A percentile compares a stretch with the other conserved stretches of the same genome.
Evolutionary conservation across 2,113 vertebrate genomes (phyloP).

Genomic region (Poeciliopsis retropinna): DNA sequence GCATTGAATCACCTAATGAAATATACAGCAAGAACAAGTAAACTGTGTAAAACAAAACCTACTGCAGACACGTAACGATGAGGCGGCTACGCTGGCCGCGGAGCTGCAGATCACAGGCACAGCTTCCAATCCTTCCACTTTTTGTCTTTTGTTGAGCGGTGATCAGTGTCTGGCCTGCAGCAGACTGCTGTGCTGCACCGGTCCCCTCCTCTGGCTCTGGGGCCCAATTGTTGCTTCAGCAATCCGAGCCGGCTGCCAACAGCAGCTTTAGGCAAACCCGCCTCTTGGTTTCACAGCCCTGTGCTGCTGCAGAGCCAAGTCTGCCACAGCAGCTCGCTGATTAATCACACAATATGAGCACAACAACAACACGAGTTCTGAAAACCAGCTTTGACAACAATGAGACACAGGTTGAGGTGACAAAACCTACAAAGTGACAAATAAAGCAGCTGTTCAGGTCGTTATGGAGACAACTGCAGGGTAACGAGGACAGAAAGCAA

Average conservation of each 20-base stretch:
- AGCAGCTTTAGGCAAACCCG: constrained; percentile 50
- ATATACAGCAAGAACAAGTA: constrained; percentile 40
- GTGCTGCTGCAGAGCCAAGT: constrained; percentile 2
- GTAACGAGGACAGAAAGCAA: constrained; percentile 61
- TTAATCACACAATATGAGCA: constrained; percentile 13
- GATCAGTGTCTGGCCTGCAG: constrained; percentile 63
- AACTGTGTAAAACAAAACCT: constrained; percentile 55
- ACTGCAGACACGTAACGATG: constrained; percentile 12
- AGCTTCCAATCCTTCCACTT: constrained; percentile 22
- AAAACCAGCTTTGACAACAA: constrained; percentile 17
- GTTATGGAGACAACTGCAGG: constrained; percentile 51
- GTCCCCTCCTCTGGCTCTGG: constrained; percentile 30
- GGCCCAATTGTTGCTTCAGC: constrained; percentile 49
- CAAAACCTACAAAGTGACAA: constrained; percentile 15
- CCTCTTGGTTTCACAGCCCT: constrained; percentile 17
- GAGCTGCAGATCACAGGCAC: constrained; percentile 32
- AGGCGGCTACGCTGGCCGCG: constrained; percentile 10
- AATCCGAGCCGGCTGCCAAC: constrained; percentile 51
- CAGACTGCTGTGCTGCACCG: constrained; percentile 27
- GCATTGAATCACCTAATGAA: constrained; percentile 20
- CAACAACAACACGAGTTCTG: neutral
- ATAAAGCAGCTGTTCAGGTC: constrained; percentile 49
- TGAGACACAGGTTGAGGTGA: neutral
- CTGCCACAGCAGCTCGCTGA: constrained; percentile 15
- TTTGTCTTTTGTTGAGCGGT: constrained; percentile 67